A percentile compares a stretch with the other conserved stretches of the same genome.
Evolutionary conservation across 1,140 invertebrate species (phyloP).

Genomic region (Octopus bimaculoides): DNA sequence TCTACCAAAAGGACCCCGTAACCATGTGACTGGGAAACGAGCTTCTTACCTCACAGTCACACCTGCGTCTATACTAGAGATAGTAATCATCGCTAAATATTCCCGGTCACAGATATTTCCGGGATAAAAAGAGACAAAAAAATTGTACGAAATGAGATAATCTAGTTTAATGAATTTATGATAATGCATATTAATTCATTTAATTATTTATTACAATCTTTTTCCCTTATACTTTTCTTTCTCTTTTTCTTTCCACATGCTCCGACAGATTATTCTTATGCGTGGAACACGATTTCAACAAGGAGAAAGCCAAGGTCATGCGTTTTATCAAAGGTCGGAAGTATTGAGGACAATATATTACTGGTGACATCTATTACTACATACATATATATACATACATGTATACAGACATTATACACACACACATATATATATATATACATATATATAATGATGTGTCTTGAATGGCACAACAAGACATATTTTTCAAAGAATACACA

Average conservation of each 20-base stretch:
- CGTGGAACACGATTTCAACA: neutral
- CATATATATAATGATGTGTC: no score
- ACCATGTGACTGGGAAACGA: no score
- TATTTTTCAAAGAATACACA: no score
- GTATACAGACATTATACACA: no score
- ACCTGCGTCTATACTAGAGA: neutral
- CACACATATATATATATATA: no score
- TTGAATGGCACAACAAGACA: no score
- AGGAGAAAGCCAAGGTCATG: neutral
- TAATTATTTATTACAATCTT: neutral
- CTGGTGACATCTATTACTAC: no score
- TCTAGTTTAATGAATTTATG: neutral
- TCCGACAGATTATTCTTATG: neutral
- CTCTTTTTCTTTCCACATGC: no score
- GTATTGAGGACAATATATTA: neutral
- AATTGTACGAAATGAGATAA: neutral
- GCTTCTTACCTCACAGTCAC: no score
- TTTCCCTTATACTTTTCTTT: no score
- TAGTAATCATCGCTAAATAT: neutral
- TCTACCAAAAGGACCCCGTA: no score
- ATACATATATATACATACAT: no score
- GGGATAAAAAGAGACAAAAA: neutral
- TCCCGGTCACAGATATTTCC: neutral
- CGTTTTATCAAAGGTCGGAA: neutral
- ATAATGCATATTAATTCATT: neutral